Evolutionary conservation across 1,140 invertebrate genomes (phyloP).

Genomic region (Megalopta genalis): DNA sequence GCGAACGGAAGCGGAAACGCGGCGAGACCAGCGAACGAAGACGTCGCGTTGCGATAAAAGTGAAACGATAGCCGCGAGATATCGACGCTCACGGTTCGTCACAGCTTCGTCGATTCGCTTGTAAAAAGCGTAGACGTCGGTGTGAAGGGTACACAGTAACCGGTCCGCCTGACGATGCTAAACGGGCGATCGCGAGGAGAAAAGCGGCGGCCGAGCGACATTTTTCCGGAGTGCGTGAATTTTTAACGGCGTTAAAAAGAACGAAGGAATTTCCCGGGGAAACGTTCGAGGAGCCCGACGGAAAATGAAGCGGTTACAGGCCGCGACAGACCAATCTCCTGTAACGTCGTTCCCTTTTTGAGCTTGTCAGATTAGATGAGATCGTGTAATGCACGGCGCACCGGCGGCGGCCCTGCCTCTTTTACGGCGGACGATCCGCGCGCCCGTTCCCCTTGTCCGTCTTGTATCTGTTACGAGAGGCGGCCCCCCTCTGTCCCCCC

Average conservation of each 20-base stretch:
- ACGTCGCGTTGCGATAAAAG: no score
- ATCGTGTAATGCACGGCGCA: conserved; percentile 21
- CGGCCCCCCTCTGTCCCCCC: no score
- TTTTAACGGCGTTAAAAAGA: neutral
- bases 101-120: no score
- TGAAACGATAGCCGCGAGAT: no score
- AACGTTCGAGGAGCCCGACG: conserved; percentile 8
- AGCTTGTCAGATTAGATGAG: conserved; percentile 46
- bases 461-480: conserved; percentile 11
- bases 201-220: neutral
- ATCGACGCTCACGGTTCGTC: no score
- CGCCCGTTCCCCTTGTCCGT: neutral
- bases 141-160: no score
- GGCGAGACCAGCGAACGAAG: no score
- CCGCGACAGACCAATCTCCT: conserved; percentile 25
- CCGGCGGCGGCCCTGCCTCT: conserved; percentile 22
- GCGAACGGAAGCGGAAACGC: no score
- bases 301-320: conserved; percentile 28
- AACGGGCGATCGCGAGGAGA: neutral
- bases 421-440: conserved; percentile 19
- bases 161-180: no score
- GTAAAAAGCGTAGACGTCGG: no score
- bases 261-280: neutral
- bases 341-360: conserved; percentile 22
- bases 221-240: neutral